Percentiles rank a stretch among this genome's conserved stretches.
phyloP scores from a whole-genome alignment of 2,888 invertebrate species.

The Meliscaeva auricollis region DNA sequence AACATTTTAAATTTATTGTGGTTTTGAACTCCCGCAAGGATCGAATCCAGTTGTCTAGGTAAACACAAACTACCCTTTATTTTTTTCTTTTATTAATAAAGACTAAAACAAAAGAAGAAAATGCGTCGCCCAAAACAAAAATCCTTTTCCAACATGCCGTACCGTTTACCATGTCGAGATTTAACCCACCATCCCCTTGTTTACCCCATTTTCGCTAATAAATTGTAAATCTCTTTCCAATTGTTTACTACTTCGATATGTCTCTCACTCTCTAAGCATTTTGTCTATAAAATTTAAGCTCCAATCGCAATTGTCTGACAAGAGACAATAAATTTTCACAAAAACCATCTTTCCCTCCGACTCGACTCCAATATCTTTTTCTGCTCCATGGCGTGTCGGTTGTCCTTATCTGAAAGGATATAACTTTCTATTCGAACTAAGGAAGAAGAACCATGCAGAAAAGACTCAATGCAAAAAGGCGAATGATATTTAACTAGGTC shows the following conservation, averaged over 20 bases:
- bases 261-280: conserved; percentile 24
- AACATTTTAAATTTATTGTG: conserved; percentile 71
- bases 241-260: conserved; percentile 53
- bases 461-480: conserved; percentile 63
- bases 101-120: conserved; percentile 14
- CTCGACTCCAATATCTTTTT: not conserved
- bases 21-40: conserved; percentile 15
- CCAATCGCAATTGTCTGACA: conserved; percentile 73
- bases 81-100: conserved; percentile 21
- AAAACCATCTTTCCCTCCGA: not conserved
- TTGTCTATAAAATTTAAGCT: conserved; percentile 54
- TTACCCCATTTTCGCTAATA: conserved; percentile 68
- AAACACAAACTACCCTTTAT: conserved; percentile 40
- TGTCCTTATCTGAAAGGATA: conserved; percentile 37
- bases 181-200: not conserved
- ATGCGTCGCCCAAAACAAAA: conserved; percentile 54
- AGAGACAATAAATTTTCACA: conserved; percentile 73
- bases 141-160: conserved; percentile 13
- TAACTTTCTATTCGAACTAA: conserved; percentile 26
- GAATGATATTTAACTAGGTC: conserved; percentile 72
- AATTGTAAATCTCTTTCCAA: conserved; percentile 73
- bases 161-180: not conserved
- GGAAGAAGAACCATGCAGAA: conserved; percentile 18
- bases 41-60: conserved; percentile 46
- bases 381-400: not conserved